Evolutionary conservation across 2,888 invertebrate species (phyloP), one percentile per base, ranked within the genome.

Genomic region (Tupiocoris notatus): DNA sequence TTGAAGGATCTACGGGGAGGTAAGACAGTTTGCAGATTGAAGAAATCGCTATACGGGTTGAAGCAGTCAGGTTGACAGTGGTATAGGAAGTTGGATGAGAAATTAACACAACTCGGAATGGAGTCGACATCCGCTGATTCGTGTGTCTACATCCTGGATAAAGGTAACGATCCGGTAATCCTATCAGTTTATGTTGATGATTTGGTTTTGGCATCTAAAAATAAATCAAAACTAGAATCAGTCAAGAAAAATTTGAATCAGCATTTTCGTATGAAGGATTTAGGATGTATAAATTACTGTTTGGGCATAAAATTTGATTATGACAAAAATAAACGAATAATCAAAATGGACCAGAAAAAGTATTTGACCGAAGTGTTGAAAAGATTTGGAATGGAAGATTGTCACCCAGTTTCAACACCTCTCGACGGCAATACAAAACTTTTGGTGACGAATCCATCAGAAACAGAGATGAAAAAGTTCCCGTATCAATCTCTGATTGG

Each of bases 41-140:
- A 18, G 6, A 63, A 63, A 23, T 23, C 64, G 3, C 64, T 63
- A 20, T 63, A 63, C 64, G 64, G 64, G 6, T 23, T 63, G 20
- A 63, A 63, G 20, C 64, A 63, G 22, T 63, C 64, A n/a, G 64
- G 64, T 23, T 6, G 64, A 21, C 21, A 22, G 22, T 63, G 64
- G 64, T 63, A 20, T n/a, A 21, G 6, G 20, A 63, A 63, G 20
- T 23, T 63, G 24, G 64, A 63, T 23, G 22, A 63, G 20, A 63
- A n/a, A 21, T 63, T 63, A n/a, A 63, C 6, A 63, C n/a, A 17
- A 21, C n/a, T 63, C 18, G 64, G 24, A 20, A 22, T 63, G 18
- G 24, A 21, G 20, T 9, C 64, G 9, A 22, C 64, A 20, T 20
- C 18, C 9, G 20, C 64, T 7, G 64, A 20, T 63, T 9, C 21